These are phyloP conservation scores for Jaculus jaculus DNA, from an alignment of 2,113 vertebrate species.

Conservation along the genomic window DNA sequence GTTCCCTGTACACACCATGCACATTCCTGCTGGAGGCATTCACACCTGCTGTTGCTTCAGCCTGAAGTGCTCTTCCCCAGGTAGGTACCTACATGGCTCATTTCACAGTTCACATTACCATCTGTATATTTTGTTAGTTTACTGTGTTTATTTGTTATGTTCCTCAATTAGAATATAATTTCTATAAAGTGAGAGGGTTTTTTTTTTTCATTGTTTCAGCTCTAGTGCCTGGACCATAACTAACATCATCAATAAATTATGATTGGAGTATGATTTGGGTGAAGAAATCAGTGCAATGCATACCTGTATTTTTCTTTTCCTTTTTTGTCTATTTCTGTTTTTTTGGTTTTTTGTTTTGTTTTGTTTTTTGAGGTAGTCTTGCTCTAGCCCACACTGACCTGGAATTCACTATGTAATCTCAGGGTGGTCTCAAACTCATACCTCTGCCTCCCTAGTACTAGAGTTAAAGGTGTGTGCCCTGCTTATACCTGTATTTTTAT, in stretches of 20 bases:
- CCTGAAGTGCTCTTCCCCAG: not conserved
- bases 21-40: not conserved
- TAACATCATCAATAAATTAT: not conserved
- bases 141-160: not conserved
- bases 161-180: not conserved
- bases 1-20: accelerated
- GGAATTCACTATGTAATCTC: no score
- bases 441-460: no score
- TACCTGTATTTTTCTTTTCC: not conserved
- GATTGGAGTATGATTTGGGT: not conserved
- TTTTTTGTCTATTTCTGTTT: not conserved
- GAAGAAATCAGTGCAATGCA: not conserved
- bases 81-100: not conserved
- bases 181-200: no score
- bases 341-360: no score
- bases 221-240: not conserved
- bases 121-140: not conserved
- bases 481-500: not conserved
- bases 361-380: no score
- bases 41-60: not conserved
- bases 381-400: no score
- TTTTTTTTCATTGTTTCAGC: not conserved
- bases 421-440: no score
- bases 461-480: no score
- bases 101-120: not conserved